These are phyloP conservation scores for Pangasius krempfi DNA, from an alignment of 2,797 vertebrate species.

Conservation along the genomic window DNA sequence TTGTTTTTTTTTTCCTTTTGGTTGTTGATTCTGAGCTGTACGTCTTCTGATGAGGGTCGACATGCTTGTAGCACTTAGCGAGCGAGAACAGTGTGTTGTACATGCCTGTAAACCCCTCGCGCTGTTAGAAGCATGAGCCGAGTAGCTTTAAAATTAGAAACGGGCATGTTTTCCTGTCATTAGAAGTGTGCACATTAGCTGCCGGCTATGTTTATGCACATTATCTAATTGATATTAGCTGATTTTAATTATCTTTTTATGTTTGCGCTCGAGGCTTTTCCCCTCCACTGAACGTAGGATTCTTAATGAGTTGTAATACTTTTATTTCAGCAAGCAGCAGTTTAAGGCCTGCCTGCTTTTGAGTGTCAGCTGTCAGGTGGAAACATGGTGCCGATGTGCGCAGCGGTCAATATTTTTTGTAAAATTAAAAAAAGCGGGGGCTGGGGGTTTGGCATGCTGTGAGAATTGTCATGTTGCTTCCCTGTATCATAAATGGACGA, in stretches of 20 bases:
- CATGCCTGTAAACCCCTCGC: not conserved
- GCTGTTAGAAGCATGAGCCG: not conserved
- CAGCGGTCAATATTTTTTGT: not conserved
- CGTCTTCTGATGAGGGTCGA: not conserved
- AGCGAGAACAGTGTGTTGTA: not conserved
- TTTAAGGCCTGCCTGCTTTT: constrained; percentile 18
- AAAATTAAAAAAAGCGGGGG: accelerated
- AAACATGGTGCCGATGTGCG: not conserved
- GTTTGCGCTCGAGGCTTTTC: constrained; percentile 57
- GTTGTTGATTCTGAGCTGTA: not conserved
- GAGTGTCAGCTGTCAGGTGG: constrained; percentile 33
- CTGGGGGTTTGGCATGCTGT: not conserved
- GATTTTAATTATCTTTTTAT: constrained; percentile 64
- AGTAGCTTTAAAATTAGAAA: constrained; percentile 32
- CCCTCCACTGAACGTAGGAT: constrained; percentile 41
- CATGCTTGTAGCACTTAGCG: not conserved
- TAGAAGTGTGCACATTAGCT: constrained; percentile 33
- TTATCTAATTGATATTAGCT: constrained; percentile 69
- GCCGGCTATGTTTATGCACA: constrained; percentile 45
- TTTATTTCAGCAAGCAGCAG: constrained; percentile 36
- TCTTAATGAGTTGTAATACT: constrained; percentile 48
- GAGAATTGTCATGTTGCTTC: not conserved
- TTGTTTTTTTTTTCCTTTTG: not conserved
- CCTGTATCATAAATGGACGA: not conserved
- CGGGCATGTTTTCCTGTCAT: constrained; percentile 24